These are phyloP conservation scores for Neodiprion lecontei DNA, from an alignment of 1,140 invertebrate species.

Conservation along the genomic window DNA sequence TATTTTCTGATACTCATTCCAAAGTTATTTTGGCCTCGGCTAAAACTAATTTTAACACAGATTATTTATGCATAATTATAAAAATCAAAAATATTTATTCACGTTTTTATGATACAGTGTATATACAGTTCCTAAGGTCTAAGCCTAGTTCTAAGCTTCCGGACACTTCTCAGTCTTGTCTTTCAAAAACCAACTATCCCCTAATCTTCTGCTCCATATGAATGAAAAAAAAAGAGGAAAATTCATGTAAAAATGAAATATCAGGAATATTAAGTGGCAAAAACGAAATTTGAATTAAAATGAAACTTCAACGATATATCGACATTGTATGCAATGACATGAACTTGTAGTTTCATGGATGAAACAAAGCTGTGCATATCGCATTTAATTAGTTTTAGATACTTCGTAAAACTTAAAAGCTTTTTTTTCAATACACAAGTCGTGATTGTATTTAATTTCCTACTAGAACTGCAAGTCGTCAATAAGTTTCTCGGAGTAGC, in stretches of 20 bases:
- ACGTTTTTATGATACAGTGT: constrained; percentile 47
- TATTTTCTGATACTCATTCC: too few species aligned
- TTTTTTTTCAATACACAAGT: too few species aligned
- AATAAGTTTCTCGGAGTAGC: too few species aligned
- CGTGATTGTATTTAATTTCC: too few species aligned
- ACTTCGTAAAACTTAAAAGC: too few species aligned
- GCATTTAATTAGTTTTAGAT: too few species aligned
- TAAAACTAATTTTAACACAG: neutral
- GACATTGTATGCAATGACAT: too few species aligned
- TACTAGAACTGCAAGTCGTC: too few species aligned
- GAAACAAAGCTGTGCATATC: too few species aligned
- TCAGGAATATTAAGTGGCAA: neutral
- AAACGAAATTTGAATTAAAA: neutral
- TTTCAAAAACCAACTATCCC: constrained; percentile 23
- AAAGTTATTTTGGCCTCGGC: too few species aligned
- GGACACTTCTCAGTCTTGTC: constrained; percentile 41
- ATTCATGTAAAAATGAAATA: constrained; percentile 10
- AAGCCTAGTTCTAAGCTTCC: constrained; percentile 23
- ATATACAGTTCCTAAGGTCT: constrained; percentile 40
- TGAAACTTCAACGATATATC: neutral
- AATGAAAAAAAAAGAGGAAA: neutral
- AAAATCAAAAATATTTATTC: constrained; percentile 61
- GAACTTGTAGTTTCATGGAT: too few species aligned
- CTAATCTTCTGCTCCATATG: neutral
- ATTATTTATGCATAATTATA: constrained; percentile 32